Percentiles rank a stretch among this genome's conserved stretches.
Conservation (phyloP, 1,140 invertebrate genomes). For the Atta colombica region DNA sequence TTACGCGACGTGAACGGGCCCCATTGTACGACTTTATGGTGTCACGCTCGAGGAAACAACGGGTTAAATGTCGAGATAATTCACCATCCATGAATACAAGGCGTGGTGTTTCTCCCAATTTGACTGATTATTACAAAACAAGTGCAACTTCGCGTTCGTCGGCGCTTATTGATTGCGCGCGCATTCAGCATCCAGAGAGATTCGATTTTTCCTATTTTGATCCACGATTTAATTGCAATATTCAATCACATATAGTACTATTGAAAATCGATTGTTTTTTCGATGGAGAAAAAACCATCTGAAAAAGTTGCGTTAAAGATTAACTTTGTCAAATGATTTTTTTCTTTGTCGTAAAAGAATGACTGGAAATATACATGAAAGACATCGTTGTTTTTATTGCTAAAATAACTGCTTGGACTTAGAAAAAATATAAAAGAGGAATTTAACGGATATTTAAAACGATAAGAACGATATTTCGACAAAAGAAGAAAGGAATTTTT, state of each 20-base stretch:
- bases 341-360: too few species aligned
- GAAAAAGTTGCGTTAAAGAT: not conserved
- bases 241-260: not conserved
- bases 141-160: slow-evolving; percentile 3
- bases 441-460: not conserved
- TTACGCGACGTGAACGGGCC: slow-evolving; percentile 70
- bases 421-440: not conserved
- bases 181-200: not conserved
- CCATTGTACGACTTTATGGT: slow-evolving; percentile 71
- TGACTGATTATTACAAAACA: slow-evolving; percentile 42
- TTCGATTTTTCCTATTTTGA: slow-evolving; percentile 14
- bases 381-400: not conserved
- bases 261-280: not conserved
- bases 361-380: not conserved
- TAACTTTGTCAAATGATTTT: too few species aligned
- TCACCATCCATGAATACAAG: slow-evolving; percentile 49
- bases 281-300: not conserved
- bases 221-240: not conserved
- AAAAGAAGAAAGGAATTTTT: not conserved
- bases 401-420: not conserved
- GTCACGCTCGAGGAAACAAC: slow-evolving; percentile 54
- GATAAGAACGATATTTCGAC: not conserved
- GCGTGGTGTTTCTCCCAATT: slow-evolving; percentile 59
- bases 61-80: slow-evolving; percentile 64
- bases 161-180: slow-evolving; percentile 8